Conservation (phyloP, 2,888 invertebrate species). For the Drosophila siamana region DNA sequence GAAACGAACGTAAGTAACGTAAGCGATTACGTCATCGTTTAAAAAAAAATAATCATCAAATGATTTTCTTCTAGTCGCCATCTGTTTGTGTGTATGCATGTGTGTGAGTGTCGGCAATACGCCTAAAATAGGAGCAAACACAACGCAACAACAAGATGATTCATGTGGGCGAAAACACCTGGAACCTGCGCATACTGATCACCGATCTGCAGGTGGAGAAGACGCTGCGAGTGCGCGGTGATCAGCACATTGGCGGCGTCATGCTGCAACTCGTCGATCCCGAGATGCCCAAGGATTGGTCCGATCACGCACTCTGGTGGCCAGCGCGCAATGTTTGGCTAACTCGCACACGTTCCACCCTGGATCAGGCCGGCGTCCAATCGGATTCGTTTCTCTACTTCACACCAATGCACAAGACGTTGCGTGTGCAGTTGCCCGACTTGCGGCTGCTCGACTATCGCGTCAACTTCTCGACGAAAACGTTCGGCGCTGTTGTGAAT, state of each 20-base stretch:
- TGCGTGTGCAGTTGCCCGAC: slow-evolving; percentile 96
- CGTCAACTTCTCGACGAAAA: slow-evolving; percentile 86
- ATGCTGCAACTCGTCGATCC: slow-evolving; percentile 98
- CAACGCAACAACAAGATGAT: slow-evolving; percentile 77
- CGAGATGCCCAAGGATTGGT: slow-evolving; percentile 99
- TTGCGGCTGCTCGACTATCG: slow-evolving; percentile 95
- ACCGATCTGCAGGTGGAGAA: slow-evolving; percentile 96
- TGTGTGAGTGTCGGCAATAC: slow-evolving; percentile 50
- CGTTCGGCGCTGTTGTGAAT: slow-evolving; percentile 91
- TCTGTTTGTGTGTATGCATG: slow-evolving; percentile 1
- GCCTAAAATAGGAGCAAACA: slow-evolving; percentile 55
- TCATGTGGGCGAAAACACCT: slow-evolving; percentile 95
- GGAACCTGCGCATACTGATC: slow-evolving; percentile 97
- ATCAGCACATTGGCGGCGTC: slow-evolving; percentile 98
- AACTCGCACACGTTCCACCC: slow-evolving; percentile 95
- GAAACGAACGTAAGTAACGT: slow-evolving; percentile 58
- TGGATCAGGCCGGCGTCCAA: slow-evolving; percentile 98
- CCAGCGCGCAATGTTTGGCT: slow-evolving; percentile 98
- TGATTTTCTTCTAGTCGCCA: slow-evolving; percentile 55
- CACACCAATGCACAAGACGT: slow-evolving; percentile 98
- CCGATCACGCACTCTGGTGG: slow-evolving; percentile 99
- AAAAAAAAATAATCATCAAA: slow-evolving; percentile 44
- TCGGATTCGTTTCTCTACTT: slow-evolving; percentile 97
- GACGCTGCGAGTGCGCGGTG: slow-evolving; percentile 96
- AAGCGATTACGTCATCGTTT: slow-evolving; percentile 75